Conservation (phyloP, 2,888 invertebrate species). For the Ypsolopha scabrella region DNA sequence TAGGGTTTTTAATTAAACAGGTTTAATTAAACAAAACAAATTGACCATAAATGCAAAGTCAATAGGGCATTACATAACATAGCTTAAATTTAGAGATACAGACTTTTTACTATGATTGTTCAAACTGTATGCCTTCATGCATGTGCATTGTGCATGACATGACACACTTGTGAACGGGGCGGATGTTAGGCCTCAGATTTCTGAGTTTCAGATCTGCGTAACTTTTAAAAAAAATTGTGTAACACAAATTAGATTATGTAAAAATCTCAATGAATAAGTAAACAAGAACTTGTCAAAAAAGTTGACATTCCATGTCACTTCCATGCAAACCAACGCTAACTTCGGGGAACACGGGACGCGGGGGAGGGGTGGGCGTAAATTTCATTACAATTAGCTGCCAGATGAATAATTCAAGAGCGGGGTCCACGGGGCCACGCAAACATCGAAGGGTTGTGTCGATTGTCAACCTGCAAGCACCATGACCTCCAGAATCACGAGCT, state of each 20-base stretch:
- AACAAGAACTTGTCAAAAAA: no score
- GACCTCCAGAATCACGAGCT: no score
- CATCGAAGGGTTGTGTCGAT: constrained; percentile 48
- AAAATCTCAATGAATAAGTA: no score
- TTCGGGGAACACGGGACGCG: constrained; percentile 10
- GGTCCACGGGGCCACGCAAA: constrained; percentile 42
- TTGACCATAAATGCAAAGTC: background rate
- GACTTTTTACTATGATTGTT: background rate
- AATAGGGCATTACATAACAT: background rate
- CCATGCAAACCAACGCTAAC: constrained; percentile 1
- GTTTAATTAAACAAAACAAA: no score
- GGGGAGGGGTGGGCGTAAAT: constrained; percentile 46
- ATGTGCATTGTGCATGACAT: no score
- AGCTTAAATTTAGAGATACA: background rate
- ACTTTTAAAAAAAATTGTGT: no score
- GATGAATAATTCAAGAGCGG: constrained; percentile 58
- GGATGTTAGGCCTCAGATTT: no score
- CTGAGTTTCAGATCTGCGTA: no score
- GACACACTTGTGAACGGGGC: no score
- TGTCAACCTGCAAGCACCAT: background rate
- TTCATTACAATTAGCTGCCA: constrained; percentile 66
- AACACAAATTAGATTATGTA: no score
- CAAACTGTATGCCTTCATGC: no score
- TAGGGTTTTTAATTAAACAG: constrained; percentile 13
- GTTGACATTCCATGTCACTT: background rate